These are phyloP conservation scores for Nomada fabriciana DNA, from an alignment of 2,888 invertebrate species.

Conservation along the genomic window DNA sequence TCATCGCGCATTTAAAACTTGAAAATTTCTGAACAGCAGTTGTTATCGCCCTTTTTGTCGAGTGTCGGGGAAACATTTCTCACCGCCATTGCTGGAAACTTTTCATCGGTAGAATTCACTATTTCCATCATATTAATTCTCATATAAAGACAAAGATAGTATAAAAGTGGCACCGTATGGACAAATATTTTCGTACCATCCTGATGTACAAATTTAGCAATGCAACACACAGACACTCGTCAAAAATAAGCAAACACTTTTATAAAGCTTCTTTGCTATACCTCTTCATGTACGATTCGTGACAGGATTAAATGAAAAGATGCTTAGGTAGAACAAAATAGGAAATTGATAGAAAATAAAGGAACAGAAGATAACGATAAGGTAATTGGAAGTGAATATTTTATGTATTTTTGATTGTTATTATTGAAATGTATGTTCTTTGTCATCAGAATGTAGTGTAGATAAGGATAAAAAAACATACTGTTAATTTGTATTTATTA, in stretches of 20 bases:
- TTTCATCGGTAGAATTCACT: constrained; percentile 23
- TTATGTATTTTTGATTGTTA: background rate
- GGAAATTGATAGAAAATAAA: background rate
- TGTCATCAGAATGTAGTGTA: background rate
- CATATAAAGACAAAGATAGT: constrained; percentile 10
- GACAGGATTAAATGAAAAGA: background rate
- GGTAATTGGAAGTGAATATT: background rate
- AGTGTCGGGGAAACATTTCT: constrained; percentile 11
- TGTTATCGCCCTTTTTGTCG: background rate
- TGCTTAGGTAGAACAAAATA: background rate
- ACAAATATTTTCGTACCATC: constrained; percentile 2
- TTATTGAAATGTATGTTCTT: background rate
- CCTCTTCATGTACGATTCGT: background rate
- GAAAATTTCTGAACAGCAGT: background rate
- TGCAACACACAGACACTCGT: constrained; percentile 29
- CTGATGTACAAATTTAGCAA: background rate
- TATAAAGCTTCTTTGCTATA: background rate
- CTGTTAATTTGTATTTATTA: background rate
- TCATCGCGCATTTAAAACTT: constrained; percentile 4
- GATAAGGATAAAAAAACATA: background rate
- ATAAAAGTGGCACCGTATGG: background rate
- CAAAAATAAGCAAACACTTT: constrained; percentile 23
- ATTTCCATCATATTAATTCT: constrained; percentile 22
- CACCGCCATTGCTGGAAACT: constrained; percentile 15
- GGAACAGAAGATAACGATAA: background rate